phyloP scores from a whole-genome alignment of 1,140 invertebrate species.

The Sycophila sp. region DNA sequence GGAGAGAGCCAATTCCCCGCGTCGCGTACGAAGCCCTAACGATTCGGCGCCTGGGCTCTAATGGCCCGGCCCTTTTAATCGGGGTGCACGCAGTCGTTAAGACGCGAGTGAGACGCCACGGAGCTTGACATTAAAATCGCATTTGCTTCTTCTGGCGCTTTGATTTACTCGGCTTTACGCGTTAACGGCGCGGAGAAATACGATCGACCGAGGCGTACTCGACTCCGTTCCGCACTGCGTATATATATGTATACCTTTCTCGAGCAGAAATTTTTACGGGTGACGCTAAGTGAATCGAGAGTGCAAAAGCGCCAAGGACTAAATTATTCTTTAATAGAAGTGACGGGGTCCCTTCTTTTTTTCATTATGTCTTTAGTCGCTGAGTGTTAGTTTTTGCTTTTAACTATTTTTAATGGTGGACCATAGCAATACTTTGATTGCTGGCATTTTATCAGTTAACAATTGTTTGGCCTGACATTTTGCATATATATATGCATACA shows the following conservation, averaged over 20 bases:
- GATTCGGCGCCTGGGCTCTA: not conserved
- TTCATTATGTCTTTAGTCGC: not conserved
- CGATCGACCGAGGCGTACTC: too few species aligned
- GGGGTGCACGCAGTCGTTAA: not conserved
- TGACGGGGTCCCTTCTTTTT: not conserved
- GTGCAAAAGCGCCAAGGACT: not conserved
- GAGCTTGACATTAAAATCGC: constrained; percentile 49
- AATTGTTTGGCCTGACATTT: too few species aligned
- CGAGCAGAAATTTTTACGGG: not conserved
- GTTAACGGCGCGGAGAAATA: not conserved
- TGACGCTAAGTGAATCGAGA: not conserved
- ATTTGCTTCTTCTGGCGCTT: constrained; percentile 44
- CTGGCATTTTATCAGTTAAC: too few species aligned
- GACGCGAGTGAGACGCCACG: not conserved
- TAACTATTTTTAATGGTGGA: too few species aligned
- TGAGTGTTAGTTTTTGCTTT: too few species aligned
- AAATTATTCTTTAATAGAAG: not conserved
- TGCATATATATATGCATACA: too few species aligned
- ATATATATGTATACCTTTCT: not conserved
- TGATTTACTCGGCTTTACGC: constrained; percentile 1
- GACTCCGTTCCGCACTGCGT: too few species aligned
- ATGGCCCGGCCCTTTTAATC: constrained; percentile 34
- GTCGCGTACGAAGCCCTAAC: not conserved
- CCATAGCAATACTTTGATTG: too few species aligned
- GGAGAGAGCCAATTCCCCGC: constrained; percentile 47